Conservation (phyloP, 2,888 invertebrate genomes). For the Brachypalpus laphriformis region DNA sequence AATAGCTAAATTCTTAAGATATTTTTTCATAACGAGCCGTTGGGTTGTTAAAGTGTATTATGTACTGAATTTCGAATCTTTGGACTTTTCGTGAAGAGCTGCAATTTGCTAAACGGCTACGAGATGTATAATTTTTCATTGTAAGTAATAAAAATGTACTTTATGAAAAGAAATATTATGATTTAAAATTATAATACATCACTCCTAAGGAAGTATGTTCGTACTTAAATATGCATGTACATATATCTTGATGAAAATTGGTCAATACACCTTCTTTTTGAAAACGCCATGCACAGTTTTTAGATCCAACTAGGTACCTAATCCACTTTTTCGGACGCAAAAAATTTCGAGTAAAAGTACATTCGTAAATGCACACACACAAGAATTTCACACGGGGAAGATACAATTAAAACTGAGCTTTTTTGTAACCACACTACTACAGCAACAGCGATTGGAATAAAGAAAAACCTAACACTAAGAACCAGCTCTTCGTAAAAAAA, state of each 20-base stretch:
- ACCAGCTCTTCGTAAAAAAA: neutral
- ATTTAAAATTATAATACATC: neutral
- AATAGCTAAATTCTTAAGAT: too few species aligned
- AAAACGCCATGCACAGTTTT: neutral
- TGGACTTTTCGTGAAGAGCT: too few species aligned
- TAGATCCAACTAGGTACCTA: neutral
- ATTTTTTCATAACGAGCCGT: too few species aligned
- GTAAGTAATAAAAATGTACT: too few species aligned
- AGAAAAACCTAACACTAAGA: slow-evolving; percentile 32
- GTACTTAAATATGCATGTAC: neutral
- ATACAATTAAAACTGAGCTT: slow-evolving; percentile 2
- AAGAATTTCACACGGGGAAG: neutral
- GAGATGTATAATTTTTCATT: too few species aligned
- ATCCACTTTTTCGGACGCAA: neutral
- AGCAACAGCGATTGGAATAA: slow-evolving; percentile 2
- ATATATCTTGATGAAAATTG: neutral
- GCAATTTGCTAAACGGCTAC: too few species aligned
- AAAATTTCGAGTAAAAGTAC: neutral
- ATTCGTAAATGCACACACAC: neutral
- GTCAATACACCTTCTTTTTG: neutral
- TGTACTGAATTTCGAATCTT: too few species aligned
- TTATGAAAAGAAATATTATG: neutral
- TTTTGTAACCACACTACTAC: slow-evolving; percentile 1
- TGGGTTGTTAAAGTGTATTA: too few species aligned
- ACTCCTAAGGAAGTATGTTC: neutral